A percentile compares a stretch with the other conserved stretches of the same genome.
phyloP scores from a whole-genome alignment of 2,113 vertebrate genomes.

The Marcusenius ussheri region DNA sequence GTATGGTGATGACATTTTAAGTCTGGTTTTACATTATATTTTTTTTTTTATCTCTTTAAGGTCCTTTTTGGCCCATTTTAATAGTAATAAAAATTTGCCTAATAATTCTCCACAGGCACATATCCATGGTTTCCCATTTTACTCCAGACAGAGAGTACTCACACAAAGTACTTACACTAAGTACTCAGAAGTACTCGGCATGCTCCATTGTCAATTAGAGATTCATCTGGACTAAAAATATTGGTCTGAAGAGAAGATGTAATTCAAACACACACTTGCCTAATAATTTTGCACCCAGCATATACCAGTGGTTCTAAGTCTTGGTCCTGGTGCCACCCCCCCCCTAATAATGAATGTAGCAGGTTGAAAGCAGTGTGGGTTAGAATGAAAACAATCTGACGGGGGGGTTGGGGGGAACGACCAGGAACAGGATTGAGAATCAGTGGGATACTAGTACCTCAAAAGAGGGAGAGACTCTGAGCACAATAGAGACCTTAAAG shows the following conservation, averaged over 20 bases:
- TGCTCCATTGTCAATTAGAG: not conserved
- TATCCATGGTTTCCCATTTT: not conserved
- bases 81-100: not conserved
- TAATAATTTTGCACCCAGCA: not conserved
- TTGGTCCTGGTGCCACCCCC: no score
- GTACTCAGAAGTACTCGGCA: not conserved
- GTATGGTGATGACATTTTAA: not conserved
- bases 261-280: not conserved
- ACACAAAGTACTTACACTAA: not conserved
- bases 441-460: not conserved
- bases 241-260: not conserved
- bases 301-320: not conserved
- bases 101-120: not conserved
- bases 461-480: not conserved
- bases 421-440: no score
- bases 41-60: not conserved
- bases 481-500: not conserved
- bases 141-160: not conserved
- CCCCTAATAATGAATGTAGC: no score
- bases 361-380: no score
- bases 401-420: no score
- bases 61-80: not conserved
- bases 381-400: no score
- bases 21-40: not conserved
- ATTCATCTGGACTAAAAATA: not conserved